Evolutionary conservation across 2,113 vertebrate genomes (phyloP).

Genomic region (Stegastes partitus): DNA sequence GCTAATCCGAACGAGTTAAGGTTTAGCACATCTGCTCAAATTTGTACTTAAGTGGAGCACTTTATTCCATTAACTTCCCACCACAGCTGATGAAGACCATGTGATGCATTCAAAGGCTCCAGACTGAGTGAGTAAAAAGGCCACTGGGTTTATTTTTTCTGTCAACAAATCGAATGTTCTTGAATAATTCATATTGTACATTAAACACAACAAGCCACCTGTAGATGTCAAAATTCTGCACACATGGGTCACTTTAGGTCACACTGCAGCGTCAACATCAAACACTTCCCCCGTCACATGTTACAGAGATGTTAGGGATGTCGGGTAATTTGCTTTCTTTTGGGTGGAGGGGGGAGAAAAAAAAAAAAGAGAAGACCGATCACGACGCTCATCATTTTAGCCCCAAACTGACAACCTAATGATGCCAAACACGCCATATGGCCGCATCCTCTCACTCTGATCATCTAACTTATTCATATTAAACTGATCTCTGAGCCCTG

Average conservation of each 20-base stretch:
- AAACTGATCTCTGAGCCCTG: slow-evolving; percentile 12
- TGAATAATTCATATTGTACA: not conserved
- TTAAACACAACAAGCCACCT: not conserved
- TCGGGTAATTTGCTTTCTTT: slow-evolving; percentile 34
- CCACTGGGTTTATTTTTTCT: too few species aligned
- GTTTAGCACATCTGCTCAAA: too few species aligned
- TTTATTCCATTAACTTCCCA: not conserved
- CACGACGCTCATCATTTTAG: slow-evolving; percentile 12
- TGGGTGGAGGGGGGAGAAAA: not conserved
- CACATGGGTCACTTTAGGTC: not conserved
- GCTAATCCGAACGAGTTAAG: too few species aligned
- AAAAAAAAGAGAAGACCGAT: slow-evolving; percentile 8
- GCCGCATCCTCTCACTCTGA: slow-evolving; percentile 25
- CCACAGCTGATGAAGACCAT: not conserved
- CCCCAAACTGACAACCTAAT: slow-evolving; percentile 37
- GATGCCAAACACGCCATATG: slow-evolving; percentile 49
- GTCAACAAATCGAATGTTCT: too few species aligned
- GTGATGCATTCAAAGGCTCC: not conserved
- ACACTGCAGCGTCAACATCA: not conserved
- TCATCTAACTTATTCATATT: slow-evolving; percentile 34
- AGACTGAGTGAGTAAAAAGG: not conserved
- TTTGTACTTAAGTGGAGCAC: too few species aligned
- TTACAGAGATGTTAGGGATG: not conserved
- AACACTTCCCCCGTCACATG: not conserved
- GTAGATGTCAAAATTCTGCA: not conserved